Evolutionary conservation across 2,113 vertebrate species (phyloP).

Genomic region (Actenoides hombroni): DNA sequence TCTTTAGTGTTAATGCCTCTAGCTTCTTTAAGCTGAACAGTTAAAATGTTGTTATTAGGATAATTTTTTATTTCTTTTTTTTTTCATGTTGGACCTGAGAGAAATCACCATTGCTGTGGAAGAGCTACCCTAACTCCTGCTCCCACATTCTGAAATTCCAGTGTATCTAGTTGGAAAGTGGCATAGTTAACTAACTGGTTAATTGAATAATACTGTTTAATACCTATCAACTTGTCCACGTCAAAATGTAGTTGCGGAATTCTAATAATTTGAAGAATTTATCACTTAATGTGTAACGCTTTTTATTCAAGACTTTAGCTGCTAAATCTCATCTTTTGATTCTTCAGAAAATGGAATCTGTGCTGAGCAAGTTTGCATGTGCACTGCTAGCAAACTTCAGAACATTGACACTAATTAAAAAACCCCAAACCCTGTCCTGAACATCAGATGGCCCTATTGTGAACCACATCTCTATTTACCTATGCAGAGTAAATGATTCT

Average conservation of each 20-base stretch:
- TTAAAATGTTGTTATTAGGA: neutral
- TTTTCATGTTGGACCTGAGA: neutral
- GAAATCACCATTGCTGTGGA: neutral
- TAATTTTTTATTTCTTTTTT: neutral
- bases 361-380: neutral
- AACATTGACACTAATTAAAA: neutral
- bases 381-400: neutral
- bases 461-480: neutral
- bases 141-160: neutral
- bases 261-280: neutral
- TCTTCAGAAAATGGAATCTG: neutral
- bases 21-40: neutral
- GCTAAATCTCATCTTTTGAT: neutral
- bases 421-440: neutral
- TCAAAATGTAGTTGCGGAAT: neutral
- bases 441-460: neutral
- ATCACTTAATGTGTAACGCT: neutral
- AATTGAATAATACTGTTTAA: neutral
- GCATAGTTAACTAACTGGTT: neutral
- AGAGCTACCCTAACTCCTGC: neutral
- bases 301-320: neutral
- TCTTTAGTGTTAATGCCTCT: neutral
- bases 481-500: neutral
- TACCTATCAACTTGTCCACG: neutral
- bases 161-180: neutral